Evolutionary conservation across 2,888 invertebrate genomes (phyloP).

Genomic region (Spisula solida): DNA sequence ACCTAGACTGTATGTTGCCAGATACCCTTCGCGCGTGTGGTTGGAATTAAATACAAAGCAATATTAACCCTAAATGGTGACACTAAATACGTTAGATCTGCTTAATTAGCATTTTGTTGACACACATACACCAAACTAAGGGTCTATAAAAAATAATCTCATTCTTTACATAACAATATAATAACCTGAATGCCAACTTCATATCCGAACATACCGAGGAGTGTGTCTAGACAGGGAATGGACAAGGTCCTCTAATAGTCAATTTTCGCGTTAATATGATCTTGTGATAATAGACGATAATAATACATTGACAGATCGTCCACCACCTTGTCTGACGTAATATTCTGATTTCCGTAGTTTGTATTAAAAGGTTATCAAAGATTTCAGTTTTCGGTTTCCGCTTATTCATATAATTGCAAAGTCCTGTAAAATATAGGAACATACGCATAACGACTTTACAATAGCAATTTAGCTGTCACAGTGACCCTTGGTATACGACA

Average conservation of each 20-base stretch:
- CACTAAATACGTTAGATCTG: background rate
- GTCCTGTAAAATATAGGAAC: too few species aligned
- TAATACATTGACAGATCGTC: background rate
- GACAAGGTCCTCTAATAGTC: background rate
- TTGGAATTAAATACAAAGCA: background rate
- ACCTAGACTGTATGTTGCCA: slow-evolving; percentile 26
- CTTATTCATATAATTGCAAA: too few species aligned
- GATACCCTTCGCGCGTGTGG: background rate
- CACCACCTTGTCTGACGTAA: too few species aligned
- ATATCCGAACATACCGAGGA: background rate
- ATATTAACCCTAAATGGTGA: slow-evolving; percentile 3
- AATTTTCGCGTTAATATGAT: background rate
- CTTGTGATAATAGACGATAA: background rate
- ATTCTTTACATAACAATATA: background rate
- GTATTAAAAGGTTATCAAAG: too few species aligned
- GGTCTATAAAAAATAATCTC: background rate
- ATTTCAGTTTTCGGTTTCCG: too few species aligned
- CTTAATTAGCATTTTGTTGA: background rate
- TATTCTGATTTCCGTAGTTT: too few species aligned
- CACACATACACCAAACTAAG: background rate
- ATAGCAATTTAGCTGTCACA: too few species aligned
- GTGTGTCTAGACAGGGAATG: background rate
- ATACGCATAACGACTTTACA: too few species aligned
- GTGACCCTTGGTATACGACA: too few species aligned
- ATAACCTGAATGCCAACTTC: background rate